Evolutionary conservation across 2,888 invertebrate species (phyloP).

Genomic region (Hypena proboscidalis): DNA sequence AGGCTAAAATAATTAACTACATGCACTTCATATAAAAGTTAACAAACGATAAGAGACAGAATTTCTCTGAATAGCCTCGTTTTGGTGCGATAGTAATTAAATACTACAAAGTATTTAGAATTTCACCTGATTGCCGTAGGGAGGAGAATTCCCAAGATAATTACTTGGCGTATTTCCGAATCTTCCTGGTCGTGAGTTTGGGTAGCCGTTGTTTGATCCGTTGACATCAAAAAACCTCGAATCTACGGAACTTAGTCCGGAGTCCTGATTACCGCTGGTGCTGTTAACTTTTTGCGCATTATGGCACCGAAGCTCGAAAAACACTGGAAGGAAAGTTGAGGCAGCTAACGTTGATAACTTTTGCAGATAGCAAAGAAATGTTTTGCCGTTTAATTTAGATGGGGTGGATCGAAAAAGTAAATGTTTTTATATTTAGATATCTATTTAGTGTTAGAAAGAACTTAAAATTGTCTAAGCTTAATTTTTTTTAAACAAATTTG

Average conservation of each 20-base stretch:
- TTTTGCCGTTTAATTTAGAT: too few relatives aligned
- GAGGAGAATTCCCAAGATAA: constrained; percentile 49
- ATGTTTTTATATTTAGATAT: too few relatives aligned
- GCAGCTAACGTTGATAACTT: not conserved
- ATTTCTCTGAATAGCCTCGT: too few relatives aligned
- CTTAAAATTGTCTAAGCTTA: too few relatives aligned
- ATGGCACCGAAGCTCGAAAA: constrained; percentile 18
- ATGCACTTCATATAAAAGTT: too few relatives aligned
- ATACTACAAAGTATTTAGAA: not conserved
- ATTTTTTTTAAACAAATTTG: too few relatives aligned
- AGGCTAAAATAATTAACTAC: too few relatives aligned
- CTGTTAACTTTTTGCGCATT: constrained; percentile 24
- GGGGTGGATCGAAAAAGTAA: too few relatives aligned
- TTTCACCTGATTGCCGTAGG: constrained; percentile 45
- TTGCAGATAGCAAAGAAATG: too few relatives aligned
- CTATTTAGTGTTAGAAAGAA: too few relatives aligned
- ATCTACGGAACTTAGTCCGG: constrained; percentile 23
- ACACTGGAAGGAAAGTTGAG: constrained; percentile 20
- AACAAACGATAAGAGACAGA: too few relatives aligned
- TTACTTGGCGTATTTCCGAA: constrained; percentile 44
- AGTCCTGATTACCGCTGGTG: constrained; percentile 25
- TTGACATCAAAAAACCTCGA: constrained; percentile 38
- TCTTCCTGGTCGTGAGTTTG: constrained; percentile 43
- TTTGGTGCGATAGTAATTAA: too few relatives aligned
- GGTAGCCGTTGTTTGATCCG: constrained; percentile 26